Evolutionary conservation across 1,140 invertebrate species (phyloP).

Genomic region (Trichomalopsis sarcophagae): DNA sequence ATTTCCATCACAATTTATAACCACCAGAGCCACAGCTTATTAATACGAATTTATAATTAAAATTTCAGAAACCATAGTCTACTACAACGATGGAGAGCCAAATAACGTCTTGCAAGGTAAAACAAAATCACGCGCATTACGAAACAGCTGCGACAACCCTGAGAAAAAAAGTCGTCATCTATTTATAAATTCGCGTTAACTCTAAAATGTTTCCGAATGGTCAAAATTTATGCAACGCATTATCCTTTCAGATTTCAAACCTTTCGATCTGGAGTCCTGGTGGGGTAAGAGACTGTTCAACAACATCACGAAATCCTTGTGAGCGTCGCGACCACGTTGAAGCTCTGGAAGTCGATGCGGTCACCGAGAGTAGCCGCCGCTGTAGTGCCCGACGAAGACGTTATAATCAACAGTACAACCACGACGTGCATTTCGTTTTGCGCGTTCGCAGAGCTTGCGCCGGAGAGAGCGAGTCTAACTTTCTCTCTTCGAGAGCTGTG

Average conservation of each 20-base stretch:
- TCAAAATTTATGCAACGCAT: background rate
- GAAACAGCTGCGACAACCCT: background rate
- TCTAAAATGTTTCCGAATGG: background rate
- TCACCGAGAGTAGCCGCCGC: background rate
- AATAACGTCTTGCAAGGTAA: constrained; percentile 78
- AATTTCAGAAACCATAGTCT: constrained; percentile 71
- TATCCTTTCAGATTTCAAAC: constrained; percentile 83
- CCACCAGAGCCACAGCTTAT: background rate
- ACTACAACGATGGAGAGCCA: constrained; percentile 84
- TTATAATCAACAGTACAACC: background rate
- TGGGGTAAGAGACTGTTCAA: constrained; percentile 90
- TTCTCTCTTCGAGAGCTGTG: constrained; percentile 5
- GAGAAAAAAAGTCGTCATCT: background rate
- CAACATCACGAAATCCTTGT: constrained; percentile 85
- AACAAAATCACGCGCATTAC: constrained; percentile 11
- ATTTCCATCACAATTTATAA: background rate
- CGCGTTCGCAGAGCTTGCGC: background rate
- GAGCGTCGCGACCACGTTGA: constrained; percentile 58
- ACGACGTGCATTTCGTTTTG: constrained; percentile 31
- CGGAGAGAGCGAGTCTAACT: background rate
- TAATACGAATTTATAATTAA: background rate
- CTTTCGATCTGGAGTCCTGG: constrained; percentile 91
- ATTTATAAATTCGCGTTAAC: background rate
- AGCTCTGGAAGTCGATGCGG: background rate
- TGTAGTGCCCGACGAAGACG: constrained; percentile 5